These are phyloP conservation scores for Ernsta delagoae DNA, from an alignment of 2,888 invertebrate species.

Conservation along the genomic window DNA sequence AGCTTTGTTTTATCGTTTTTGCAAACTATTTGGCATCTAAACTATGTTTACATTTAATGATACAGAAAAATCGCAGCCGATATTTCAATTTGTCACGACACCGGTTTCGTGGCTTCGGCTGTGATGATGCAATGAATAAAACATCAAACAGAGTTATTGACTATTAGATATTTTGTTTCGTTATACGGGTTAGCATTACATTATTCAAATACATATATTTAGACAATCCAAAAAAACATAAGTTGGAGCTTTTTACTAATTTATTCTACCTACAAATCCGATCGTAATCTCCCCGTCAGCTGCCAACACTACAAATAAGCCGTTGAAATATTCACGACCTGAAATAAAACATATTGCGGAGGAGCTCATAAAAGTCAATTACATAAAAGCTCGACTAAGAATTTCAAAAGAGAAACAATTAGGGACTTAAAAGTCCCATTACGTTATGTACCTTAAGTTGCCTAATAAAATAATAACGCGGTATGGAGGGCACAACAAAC, in stretches of 20 bases:
- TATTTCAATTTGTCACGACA: conserved; percentile 70
- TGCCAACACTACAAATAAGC: conserved; percentile 12
- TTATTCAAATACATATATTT: neutral
- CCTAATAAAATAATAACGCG: conserved; percentile 80
- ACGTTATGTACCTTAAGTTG: conserved; percentile 53
- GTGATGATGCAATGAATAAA: conserved; percentile 48
- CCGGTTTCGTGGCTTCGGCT: conserved; percentile 43
- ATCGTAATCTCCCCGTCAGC: conserved; percentile 7
- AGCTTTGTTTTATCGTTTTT: conserved; percentile 78
- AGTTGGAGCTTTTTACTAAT: conserved; percentile 9
- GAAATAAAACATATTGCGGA: conserved; percentile 23
- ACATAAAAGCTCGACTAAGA: conserved; percentile 32
- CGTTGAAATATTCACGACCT: conserved; percentile 21
- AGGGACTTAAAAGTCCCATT: conserved; percentile 35
- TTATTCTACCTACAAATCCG: conserved; percentile 13
- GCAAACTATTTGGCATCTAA: conserved; percentile 79
- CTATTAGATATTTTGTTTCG: conserved; percentile 20
- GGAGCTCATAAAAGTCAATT: conserved; percentile 31
- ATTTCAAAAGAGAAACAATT: conserved; percentile 35
- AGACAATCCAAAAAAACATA: neutral
- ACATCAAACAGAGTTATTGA: conserved; percentile 30
- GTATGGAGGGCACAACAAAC: conserved; percentile 80
- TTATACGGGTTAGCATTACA: conserved; percentile 1
- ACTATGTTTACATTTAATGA: conserved; percentile 80
- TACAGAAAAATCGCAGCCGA: conserved; percentile 71